These are phyloP conservation scores for Myanophis thanlyinensis DNA, from an alignment of 2,113 vertebrate genomes.

Conservation along the genomic window DNA sequence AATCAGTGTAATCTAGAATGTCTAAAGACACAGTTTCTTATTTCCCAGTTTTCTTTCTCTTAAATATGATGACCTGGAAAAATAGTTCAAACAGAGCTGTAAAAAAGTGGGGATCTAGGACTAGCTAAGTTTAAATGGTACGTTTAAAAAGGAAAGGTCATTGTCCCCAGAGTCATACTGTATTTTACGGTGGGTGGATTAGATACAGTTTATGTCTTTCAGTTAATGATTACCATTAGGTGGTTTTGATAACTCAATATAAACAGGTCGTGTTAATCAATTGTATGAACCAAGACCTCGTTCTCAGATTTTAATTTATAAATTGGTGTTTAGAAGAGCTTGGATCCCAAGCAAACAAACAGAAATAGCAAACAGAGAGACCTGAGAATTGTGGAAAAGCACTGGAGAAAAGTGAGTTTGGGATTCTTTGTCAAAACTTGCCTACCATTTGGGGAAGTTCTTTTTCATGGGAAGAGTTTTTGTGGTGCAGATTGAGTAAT, in stretches of 20 bases:
- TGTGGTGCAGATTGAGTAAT: background rate
- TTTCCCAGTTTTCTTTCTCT: background rate
- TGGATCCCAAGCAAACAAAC: background rate
- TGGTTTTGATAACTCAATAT: no score
- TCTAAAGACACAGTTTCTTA: background rate
- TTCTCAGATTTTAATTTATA: background rate
- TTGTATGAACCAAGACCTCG: background rate
- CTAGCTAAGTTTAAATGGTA: background rate
- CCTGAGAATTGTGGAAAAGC: background rate
- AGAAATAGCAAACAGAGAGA: background rate
- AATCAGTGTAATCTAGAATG: background rate
- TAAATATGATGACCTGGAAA: background rate
- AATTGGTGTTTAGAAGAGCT: no score
- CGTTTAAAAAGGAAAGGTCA: background rate
- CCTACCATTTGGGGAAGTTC: background rate
- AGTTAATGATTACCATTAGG: conserved; percentile 3
- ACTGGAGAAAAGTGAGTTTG: background rate
- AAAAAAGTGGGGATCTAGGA: no score
- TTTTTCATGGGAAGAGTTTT: background rate
- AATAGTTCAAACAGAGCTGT: background rate
- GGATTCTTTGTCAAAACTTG: background rate
- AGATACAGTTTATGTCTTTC: background rate
- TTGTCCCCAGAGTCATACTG: background rate
- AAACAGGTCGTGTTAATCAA: background rate
- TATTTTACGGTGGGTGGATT: background rate